A percentile compares a stretch with the other conserved stretches of the same genome.
phyloP scores from a whole-genome alignment of 1,140 invertebrate genomes.

The Brachionus rotundiformis region DNA sequence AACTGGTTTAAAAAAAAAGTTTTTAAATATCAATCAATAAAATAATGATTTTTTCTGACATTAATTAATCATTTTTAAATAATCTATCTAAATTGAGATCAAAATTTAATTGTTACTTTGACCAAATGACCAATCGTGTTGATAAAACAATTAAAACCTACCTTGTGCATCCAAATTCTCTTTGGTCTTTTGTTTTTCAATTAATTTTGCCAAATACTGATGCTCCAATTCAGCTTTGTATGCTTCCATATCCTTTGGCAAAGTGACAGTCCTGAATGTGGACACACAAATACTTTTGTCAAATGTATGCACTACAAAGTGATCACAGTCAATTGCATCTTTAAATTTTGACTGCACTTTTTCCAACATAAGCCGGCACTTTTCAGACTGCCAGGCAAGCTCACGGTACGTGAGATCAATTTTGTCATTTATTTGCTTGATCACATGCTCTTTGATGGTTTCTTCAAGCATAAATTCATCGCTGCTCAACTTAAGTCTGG shows the following conservation, averaged over 20 bases:
- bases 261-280: constrained; percentile 29
- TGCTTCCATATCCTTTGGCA: constrained; percentile 41
- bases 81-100: not conserved
- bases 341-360: constrained; percentile 70
- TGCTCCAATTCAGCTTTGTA: constrained; percentile 31
- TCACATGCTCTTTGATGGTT: constrained; percentile 55
- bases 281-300: not conserved
- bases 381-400: constrained; percentile 71
- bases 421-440: constrained; percentile 58
- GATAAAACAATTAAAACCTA: not conserved
- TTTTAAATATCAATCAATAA: no score
- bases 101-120: not conserved
- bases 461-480: constrained; percentile 57
- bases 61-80: no score
- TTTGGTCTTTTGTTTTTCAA: constrained; percentile 46
- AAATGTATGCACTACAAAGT: constrained; percentile 62
- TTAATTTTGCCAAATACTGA: constrained; percentile 31
- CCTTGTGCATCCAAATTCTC: constrained; percentile 31
- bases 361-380: constrained; percentile 70
- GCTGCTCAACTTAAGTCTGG: not conserved
- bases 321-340: constrained; percentile 62
- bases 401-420: constrained; percentile 59
- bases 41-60: no score
- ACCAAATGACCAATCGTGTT: not conserved
- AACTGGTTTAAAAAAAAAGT: no score